phyloP scores from a whole-genome alignment of 2,113 vertebrate genomes.

The Rhinolophus ferrumequinum region DNA sequence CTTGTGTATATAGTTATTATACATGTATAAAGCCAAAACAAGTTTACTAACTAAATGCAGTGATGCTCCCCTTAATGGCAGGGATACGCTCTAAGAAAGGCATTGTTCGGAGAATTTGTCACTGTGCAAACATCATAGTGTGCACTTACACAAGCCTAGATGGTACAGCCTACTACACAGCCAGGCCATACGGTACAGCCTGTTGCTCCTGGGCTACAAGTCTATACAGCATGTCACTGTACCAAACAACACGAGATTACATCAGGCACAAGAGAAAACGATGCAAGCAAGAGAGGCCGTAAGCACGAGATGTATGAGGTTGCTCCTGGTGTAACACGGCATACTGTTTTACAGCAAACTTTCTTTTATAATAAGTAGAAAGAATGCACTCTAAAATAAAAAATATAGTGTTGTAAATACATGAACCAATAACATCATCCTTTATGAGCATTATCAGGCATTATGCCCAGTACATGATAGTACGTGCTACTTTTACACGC shows the following conservation, averaged over 20 bases:
- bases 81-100: neutral
- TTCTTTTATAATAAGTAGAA: neutral
- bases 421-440: neutral
- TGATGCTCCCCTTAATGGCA: neutral
- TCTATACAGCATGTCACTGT: neutral
- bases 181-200: too few relatives aligned
- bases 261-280: neutral
- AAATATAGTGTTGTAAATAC: neutral
- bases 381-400: neutral
- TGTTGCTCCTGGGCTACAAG: too few relatives aligned
- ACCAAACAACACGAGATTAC: neutral
- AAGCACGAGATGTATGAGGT: neutral
- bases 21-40: neutral
- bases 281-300: neutral
- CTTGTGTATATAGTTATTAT: neutral
- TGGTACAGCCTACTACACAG: neutral
- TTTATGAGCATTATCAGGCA: neutral
- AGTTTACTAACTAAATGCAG: neutral
- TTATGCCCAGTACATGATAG: neutral
- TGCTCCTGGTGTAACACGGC: neutral
- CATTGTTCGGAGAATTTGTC: too few relatives aligned
- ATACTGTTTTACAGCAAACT: neutral
- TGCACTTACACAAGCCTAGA: too few relatives aligned
- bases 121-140: neutral
- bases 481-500: neutral